Evolutionary conservation across 2,797 vertebrate species (phyloP), one percentile per base, ranked within the genome.

Genomic region (Tangara arthus): DNA sequence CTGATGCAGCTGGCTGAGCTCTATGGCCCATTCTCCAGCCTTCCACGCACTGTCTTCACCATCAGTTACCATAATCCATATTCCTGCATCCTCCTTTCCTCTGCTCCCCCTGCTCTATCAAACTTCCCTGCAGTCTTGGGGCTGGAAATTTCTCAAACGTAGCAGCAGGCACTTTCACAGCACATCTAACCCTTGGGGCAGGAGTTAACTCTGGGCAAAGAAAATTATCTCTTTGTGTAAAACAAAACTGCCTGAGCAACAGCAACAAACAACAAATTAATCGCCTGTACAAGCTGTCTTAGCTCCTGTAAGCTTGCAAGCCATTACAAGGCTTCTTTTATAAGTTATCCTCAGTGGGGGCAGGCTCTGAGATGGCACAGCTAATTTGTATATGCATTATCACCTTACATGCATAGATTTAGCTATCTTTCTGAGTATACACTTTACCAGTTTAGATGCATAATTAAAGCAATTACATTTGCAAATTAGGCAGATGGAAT

Each of bases 401-500:
- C 61, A 86, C 19, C 65, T 68, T 34, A 55, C 55, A 77, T 41
- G 65, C 57, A 65, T 12, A 66, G 61, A 86, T 79, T 66, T 53
- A 88, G 47, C 59, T 90, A 72, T 87, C 72, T 90, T 83, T 77
- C 41, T 70, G 37, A 91, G 66, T 27, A 91, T 15, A 66, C 61
- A 46, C 30, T 93, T 91, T 76, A 66, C 52, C 66, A 82, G 37
- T 86, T 88, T 88, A 65, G 84, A 88, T 91, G 59, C 79, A 73
- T 76, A 93, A 96, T 90, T 89, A 93, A 88, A 95, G 76, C 80
- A 94, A 89, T 32, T 93, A 82, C 63, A 79, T 69, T 90, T 92
- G 87, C 73, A 94, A 91, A 93, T 88, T 44, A 91, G 66, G 89
- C 82, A 94, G 85, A 93, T 84, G 73, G 76, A 93, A 83, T 88